phyloP scores from a whole-genome alignment of 2,888 invertebrate species.

The Petrolisthes manimaculis region DNA sequence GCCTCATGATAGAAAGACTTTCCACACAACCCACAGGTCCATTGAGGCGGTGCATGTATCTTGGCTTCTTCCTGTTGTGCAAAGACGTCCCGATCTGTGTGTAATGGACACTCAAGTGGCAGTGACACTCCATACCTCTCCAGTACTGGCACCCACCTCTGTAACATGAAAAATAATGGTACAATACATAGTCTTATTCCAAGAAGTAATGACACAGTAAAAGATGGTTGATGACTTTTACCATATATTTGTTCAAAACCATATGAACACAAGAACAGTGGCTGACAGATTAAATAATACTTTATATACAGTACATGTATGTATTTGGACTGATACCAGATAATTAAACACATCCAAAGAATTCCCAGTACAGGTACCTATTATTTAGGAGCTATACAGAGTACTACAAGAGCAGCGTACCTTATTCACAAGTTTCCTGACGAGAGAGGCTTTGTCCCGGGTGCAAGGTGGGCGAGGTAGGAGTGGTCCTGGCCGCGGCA shows the following conservation, averaged over 20 bases:
- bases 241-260: no score
- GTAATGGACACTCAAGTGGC: slow-evolving; percentile 90
- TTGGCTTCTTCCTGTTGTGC: slow-evolving; percentile 64
- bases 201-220: no score
- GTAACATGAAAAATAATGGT: no score
- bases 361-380: no score
- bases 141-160: slow-evolving; percentile 90
- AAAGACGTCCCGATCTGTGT: slow-evolving; percentile 88
- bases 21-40: slow-evolving; percentile 84
- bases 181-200: no score
- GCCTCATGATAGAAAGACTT: slow-evolving; percentile 92
- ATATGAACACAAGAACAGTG: not conserved
- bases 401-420: slow-evolving; percentile 1
- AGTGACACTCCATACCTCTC: slow-evolving; percentile 89
- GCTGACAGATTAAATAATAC: not conserved
- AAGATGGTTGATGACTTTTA: no score
- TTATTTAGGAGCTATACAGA: no score
- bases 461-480: slow-evolving; percentile 61
- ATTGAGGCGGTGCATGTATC: slow-evolving; percentile 63
- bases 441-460: slow-evolving; percentile 64
- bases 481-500: slow-evolving; percentile 62
- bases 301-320: not conserved
- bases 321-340: not conserved
- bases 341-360: slow-evolving; percentile 23
- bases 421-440: slow-evolving; percentile 64